Percentiles rank a stretch among this genome's conserved stretches.
These are phyloP conservation scores for Leontopithecus rosalia DNA, from an alignment of 2,797 vertebrate genomes.

Conservation along the genomic window DNA sequence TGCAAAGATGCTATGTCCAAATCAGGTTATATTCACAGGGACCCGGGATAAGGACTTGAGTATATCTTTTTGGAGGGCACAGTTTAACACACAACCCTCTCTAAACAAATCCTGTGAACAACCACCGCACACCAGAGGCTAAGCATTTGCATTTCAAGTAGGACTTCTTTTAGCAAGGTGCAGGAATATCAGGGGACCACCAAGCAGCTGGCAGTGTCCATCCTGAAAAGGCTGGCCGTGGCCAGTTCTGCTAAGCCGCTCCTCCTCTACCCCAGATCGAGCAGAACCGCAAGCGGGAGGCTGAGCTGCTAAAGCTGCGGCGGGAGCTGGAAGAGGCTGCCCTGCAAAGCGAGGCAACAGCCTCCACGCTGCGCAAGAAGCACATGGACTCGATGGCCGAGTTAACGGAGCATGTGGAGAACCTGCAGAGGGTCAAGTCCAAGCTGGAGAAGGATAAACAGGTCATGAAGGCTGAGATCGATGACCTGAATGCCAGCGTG, in stretches of 20 bases:
- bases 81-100: not conserved
- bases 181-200: not conserved
- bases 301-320: conserved; percentile 83
- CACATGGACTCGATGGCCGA: conserved; percentile 80
- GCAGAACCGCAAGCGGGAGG: conserved; percentile 85
- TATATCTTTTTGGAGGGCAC: not conserved
- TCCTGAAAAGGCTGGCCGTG: not conserved
- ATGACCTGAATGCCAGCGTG: conserved; percentile 81
- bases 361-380: conserved; percentile 82
- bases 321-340: conserved; percentile 84
- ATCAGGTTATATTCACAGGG: not conserved
- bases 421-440: conserved; percentile 86
- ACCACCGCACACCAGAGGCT: not conserved
- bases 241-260: not conserved
- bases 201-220: not conserved
- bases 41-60: not conserved
- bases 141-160: not conserved
- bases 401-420: conserved; percentile 86
- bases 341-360: conserved; percentile 81
- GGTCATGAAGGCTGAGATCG: conserved; percentile 83
- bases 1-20: not conserved
- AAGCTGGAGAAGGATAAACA: conserved; percentile 88
- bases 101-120: not conserved
- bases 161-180: not conserved
- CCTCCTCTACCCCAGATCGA: conserved; percentile 78